phyloP scores from a whole-genome alignment of 2,888 invertebrate genomes.

The Drosophila picticornis region DNA sequence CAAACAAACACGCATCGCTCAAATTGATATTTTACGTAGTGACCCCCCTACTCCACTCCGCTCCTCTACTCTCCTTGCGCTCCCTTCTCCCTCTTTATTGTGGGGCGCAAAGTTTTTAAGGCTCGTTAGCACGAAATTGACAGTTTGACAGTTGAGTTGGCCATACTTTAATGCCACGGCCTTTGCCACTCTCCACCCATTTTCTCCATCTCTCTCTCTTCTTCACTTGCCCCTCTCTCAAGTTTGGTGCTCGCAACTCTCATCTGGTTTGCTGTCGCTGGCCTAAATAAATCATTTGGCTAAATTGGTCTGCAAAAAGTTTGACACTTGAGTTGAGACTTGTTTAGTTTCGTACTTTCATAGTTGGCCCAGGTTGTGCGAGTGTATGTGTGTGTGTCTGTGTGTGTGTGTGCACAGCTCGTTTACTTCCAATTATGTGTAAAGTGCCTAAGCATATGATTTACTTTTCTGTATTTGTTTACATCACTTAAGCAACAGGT shows the following conservation, averaged over 20 bases:
- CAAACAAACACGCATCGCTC: slow-evolving; percentile 58
- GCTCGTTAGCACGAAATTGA: slow-evolving; percentile 82
- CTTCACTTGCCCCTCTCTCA: neutral
- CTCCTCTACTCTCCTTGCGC: too few relatives aligned
- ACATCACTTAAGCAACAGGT: slow-evolving; percentile 62
- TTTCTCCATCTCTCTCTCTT: neutral
- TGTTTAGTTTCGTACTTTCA: slow-evolving; percentile 56
- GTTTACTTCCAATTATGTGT: slow-evolving; percentile 73
- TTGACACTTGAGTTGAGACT: slow-evolving; percentile 78
- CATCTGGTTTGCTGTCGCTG: slow-evolving; percentile 48
- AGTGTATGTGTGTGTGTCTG: slow-evolving; percentile 12
- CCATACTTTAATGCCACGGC: slow-evolving; percentile 78
- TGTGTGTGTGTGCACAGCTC: slow-evolving; percentile 32
- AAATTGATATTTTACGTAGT: slow-evolving; percentile 79
- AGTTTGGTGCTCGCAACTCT: slow-evolving; percentile 3
- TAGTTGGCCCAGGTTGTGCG: slow-evolving; percentile 55
- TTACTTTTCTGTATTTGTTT: slow-evolving; percentile 63
- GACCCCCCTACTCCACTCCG: neutral
- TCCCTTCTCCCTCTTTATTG: slow-evolving; percentile 38
- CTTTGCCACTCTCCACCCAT: slow-evolving; percentile 40
- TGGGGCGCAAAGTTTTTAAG: slow-evolving; percentile 72
- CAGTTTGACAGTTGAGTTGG: slow-evolving; percentile 82
- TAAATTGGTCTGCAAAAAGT: slow-evolving; percentile 81
- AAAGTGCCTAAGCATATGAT: slow-evolving; percentile 79
- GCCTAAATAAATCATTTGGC: slow-evolving; percentile 81